Percentiles rank a stretch among this genome's conserved stretches.
These are phyloP conservation scores for Gulo gulo DNA, from an alignment of 2,113 vertebrate genomes.

Conservation along the genomic window DNA sequence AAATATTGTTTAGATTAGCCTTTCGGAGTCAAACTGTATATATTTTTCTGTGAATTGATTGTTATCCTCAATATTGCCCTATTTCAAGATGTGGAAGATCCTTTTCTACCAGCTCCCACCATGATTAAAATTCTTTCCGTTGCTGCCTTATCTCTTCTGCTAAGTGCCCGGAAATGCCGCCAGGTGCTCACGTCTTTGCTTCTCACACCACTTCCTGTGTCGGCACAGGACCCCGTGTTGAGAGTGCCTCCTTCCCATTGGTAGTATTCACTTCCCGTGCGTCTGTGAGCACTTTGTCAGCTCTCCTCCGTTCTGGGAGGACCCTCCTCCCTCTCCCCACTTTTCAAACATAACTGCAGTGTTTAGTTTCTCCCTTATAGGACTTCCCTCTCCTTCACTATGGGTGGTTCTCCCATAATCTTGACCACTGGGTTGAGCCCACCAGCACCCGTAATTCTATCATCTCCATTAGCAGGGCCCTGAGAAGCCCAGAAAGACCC, in stretches of 20 bases:
- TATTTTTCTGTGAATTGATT: neutral
- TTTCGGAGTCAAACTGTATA: neutral
- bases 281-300: neutral
- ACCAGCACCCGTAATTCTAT: too few species aligned
- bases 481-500: too few species aligned
- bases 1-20: neutral
- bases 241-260: neutral
- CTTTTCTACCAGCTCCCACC: neutral
- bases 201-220: neutral
- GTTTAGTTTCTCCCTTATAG: neutral
- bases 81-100: neutral
- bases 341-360: neutral
- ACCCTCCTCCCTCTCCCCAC: accelerated
- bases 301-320: neutral
- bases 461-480: too few species aligned
- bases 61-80: neutral
- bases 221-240: neutral
- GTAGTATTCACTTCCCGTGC: neutral
- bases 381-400: neutral
- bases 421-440: too few species aligned
- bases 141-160: neutral
- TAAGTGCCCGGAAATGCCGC: neutral
- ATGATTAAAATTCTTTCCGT: neutral
- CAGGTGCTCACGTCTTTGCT: neutral
- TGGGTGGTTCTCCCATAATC: too few species aligned